These are phyloP conservation scores for Argyrosomus japonicus DNA, from an alignment of 2,113 vertebrate species.

Conservation along the genomic window DNA sequence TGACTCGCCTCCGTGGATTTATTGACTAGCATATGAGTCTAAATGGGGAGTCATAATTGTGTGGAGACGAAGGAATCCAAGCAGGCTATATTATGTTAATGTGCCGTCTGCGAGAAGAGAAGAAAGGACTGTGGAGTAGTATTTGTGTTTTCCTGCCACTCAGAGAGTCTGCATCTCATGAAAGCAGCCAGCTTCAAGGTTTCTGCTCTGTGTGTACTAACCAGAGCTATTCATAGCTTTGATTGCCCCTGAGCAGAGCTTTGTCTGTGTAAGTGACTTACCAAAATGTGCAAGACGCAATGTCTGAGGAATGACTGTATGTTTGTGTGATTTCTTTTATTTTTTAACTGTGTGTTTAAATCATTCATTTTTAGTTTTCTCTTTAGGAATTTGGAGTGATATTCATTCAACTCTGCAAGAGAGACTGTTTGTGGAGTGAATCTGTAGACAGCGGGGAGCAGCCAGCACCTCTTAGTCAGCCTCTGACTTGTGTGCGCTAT, in stretches of 20 bases:
- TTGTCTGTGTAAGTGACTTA: slow-evolving; percentile 63
- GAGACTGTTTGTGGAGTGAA: neutral
- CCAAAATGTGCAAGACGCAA: slow-evolving; percentile 34
- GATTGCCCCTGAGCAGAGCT: slow-evolving; percentile 63
- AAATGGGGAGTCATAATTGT: slow-evolving; percentile 70
- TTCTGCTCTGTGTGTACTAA: slow-evolving; percentile 55
- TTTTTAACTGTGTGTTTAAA: slow-evolving; percentile 7
- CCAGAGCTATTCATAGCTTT: slow-evolving; percentile 70
- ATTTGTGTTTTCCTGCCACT: slow-evolving; percentile 72
- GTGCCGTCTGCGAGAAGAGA: slow-evolving; percentile 49
- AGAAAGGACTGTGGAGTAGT: slow-evolving; percentile 60
- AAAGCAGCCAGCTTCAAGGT: slow-evolving; percentile 70
- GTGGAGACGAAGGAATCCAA: slow-evolving; percentile 63
- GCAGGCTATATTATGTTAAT: slow-evolving; percentile 72
- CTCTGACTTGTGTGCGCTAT: slow-evolving; percentile 15
- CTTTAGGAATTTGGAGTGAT: slow-evolving; percentile 21
- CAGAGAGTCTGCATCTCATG: slow-evolving; percentile 52
- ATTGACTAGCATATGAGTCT: slow-evolving; percentile 51
- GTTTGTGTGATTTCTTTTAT: slow-evolving; percentile 13
- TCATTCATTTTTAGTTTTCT: slow-evolving; percentile 42
- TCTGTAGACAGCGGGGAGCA: neutral
- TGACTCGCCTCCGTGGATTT: slow-evolving; percentile 60
- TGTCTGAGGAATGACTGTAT: slow-evolving; percentile 4
- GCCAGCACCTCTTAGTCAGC: slow-evolving; percentile 24
- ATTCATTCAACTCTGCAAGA: neutral